Evolutionary conservation across 1,140 invertebrate species (phyloP), one percentile per base, ranked within the genome.

Genomic region (Pseudoatta argentina): DNA sequence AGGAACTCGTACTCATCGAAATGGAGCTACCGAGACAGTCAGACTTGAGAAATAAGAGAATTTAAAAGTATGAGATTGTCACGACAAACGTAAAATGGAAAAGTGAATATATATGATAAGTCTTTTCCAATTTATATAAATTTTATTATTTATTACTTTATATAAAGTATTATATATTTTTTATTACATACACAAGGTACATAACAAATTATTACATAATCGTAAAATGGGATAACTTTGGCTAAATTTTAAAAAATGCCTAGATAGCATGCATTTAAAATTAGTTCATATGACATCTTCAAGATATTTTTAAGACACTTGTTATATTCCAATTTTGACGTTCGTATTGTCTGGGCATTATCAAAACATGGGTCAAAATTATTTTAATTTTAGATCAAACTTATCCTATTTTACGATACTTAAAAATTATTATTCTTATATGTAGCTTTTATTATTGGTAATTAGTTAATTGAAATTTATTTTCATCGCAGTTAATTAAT

Each of bases 1-100:
- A 14, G 55, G 39, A 83, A 73, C 79, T 83, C 77, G 61, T 66
- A 27, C 76, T 66, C 55, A 24, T 82, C 63, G 63, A 79, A 57
- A 81, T 30, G 67, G 30, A 69, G 34, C 18, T 12, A 10, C 10
- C 8, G 24, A 61, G 18, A 72, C 34, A 72, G 66, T 71, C 64
- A 12, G 21, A 12, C 24, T 21, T 8, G 16, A 48, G 24, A 72
- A 48, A 82, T 57, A 51, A 48, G 24, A 48, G 5, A 30, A 14
- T 16, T 61, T 18, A 30, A 24, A 10, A 61, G 1, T 44, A 72
- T 30, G 12, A 48, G 10, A 73, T 61, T 73, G 67, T 30, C 7
- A 2, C 0, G 79, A 51, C 24, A 24, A 72, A 59, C 24, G 18
- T 59, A 59, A 71, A 57, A 59, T 44, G 12, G 3, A n/a, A 44